Evolutionary conservation across 2,797 vertebrate genomes (phyloP).

Genomic region (Dendrocincla fuliginosa): DNA sequence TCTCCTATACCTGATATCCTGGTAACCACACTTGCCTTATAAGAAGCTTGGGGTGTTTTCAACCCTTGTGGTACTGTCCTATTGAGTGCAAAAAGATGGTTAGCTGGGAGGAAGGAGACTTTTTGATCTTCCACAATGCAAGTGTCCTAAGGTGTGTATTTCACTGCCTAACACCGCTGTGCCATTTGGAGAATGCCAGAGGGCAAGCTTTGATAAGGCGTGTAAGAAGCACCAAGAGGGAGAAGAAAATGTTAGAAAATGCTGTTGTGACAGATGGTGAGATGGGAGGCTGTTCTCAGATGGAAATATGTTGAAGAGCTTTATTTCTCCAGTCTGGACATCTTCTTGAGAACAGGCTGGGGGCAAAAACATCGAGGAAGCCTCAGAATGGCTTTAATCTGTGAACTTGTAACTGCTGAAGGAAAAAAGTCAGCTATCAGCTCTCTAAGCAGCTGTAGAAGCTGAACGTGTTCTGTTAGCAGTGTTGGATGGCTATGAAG

Average conservation of each 20-base stretch:
- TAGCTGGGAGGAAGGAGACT: not conserved
- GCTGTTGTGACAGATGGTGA: conserved; percentile 16
- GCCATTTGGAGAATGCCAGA: conserved; percentile 4
- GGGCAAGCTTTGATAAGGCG: not conserved
- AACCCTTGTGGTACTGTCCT: not conserved
- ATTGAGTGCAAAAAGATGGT: not conserved
- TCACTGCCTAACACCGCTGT: not conserved
- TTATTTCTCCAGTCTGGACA: not conserved
- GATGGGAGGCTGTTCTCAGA: conserved; percentile 18
- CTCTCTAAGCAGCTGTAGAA: not conserved
- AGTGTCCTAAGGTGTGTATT: not conserved
- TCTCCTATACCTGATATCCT: not conserved
- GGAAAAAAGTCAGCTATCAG: not conserved
- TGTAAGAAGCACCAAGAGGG: not conserved
- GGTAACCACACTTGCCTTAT: not conserved
- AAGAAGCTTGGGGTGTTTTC: not conserved
- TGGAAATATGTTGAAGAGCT: not conserved
- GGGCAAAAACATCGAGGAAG: not conserved
- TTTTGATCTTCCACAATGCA: not conserved
- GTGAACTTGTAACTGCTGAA: not conserved
- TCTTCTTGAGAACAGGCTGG: not conserved
- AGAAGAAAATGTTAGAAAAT: conserved; percentile 21
- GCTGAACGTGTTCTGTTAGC: not conserved
- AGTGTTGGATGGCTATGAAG: not conserved
- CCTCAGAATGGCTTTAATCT: not conserved